These are phyloP conservation scores for Macquaria ambigua DNA, from an alignment of 2,113 vertebrate species.

Conservation along the genomic window DNA sequence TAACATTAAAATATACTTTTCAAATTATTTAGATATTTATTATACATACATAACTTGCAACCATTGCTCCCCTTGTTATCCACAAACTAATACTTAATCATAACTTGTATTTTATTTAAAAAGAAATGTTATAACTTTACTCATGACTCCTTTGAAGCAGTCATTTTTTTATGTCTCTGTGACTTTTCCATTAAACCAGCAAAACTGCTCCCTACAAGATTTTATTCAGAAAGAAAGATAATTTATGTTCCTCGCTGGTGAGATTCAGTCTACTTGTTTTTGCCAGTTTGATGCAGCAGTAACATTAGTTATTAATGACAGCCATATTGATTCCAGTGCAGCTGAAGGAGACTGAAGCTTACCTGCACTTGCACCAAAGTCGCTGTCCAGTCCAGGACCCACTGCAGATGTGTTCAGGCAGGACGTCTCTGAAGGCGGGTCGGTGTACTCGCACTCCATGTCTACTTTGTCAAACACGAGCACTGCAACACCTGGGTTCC, in stretches of 20 bases:
- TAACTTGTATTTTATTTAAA: no score
- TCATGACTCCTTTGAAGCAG: neutral
- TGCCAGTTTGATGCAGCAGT: neutral
- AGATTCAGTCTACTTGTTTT: neutral
- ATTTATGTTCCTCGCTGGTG: no score
- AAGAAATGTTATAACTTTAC: neutral
- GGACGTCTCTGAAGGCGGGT: slow-evolving; percentile 60
- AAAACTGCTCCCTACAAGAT: neutral
- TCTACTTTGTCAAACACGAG: slow-evolving; percentile 64
- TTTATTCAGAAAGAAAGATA: neutral
- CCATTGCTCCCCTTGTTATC: no score
- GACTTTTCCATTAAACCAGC: neutral
- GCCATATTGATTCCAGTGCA: neutral
- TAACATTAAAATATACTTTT: no score
- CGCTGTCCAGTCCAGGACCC: slow-evolving; percentile 87
- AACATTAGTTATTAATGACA: neutral
- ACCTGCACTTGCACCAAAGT: slow-evolving; percentile 90
- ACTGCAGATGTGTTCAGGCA: slow-evolving; percentile 67
- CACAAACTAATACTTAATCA: no score
- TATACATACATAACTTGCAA: no score
- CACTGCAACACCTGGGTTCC: slow-evolving; percentile 35
- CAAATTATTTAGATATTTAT: no score
- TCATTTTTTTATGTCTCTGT: neutral
- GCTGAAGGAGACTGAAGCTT: neutral
- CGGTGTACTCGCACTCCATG: slow-evolving; percentile 74